Evolutionary conservation across 37 sponge, comb jelly and placozoan genomes (phyloP).

Genomic region (Theonella swinhoei): DNA sequence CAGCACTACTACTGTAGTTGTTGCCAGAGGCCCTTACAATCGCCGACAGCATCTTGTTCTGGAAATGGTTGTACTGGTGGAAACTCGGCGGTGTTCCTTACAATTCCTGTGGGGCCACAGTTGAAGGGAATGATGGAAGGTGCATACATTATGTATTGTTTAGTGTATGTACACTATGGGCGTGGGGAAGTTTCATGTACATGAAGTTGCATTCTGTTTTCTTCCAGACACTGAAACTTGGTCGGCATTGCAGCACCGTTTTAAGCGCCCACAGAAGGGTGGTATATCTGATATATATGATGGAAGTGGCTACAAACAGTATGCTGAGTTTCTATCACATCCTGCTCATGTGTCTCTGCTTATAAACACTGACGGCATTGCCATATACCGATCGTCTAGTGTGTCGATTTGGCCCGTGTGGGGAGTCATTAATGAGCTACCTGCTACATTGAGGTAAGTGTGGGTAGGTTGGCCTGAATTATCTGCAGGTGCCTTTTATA

Average conservation of each 20-base stretch:
- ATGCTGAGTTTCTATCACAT: neutral
- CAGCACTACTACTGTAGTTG: conserved; percentile 8
- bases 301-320: neutral
- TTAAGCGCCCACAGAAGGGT: neutral
- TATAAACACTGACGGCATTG: neutral
- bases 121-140: neutral
- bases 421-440: neutral
- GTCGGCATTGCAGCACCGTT: neutral
- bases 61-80: neutral
- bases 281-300: neutral
- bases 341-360: neutral
- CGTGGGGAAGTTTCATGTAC: too few species aligned
- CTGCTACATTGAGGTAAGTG: neutral
- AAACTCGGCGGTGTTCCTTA: neutral
- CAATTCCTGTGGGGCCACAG: neutral
- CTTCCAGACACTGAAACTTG: neutral
- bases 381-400: neutral
- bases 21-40: neutral
- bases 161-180: too few species aligned
- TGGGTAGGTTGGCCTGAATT: too few species aligned
- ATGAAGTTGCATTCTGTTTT: too few species aligned
- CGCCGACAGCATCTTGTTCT: neutral
- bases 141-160: too few species aligned
- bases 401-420: neutral
- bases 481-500: too few species aligned